Evolutionary conservation across 2,113 vertebrate species (phyloP), one percentile per base, ranked within the genome.

Genomic region (Sialia sialis): DNA sequence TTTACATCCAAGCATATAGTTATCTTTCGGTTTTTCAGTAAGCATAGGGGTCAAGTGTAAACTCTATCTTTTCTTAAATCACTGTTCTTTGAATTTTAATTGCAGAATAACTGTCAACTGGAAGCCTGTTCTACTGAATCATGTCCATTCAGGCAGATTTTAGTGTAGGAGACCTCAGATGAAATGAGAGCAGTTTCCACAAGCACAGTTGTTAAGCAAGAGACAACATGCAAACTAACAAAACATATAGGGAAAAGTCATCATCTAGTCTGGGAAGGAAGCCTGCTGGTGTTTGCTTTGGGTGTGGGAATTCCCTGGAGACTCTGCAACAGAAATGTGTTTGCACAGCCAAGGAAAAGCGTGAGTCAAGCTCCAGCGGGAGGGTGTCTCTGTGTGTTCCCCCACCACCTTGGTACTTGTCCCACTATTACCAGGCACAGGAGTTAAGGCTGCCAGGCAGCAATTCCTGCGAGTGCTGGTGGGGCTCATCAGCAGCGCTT

Each of bases 401-500:
- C 34, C 15, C 27, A 16, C 6, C 13, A 16, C 11, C 32, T 15
- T 12, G 11, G 16, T 29, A 9, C 21, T 46, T 66, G 9, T 18
- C 13, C 9, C 8, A 10, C 7, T 25, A 3, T 17, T 16, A 6
- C 11, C 26, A 39, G 55, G 29, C 23, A 41, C 0, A 2, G 69
- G 17, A 70, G 25, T 4, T 17, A 23, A 58, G 30, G 38, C 16
- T 95, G 41, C 46, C 16, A 14, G 46, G 46, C 46, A 48, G 46
- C 46, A 32, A 8, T 16, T 12, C 5, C 34, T 21, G 25, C 0
- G 1, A 67, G 56, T 3, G 25, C 6, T 1, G 0, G 1, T 13
- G 32, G 14, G 23, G 16, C 8, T 70, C 64, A 44, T 13, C 54
- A 23, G 7, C 4, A 1, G 13, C 9, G 34, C 13, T 52, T 63